Evolutionary conservation across 2,888 invertebrate species (phyloP).

Genomic region (Callimorpha dominula): DNA sequence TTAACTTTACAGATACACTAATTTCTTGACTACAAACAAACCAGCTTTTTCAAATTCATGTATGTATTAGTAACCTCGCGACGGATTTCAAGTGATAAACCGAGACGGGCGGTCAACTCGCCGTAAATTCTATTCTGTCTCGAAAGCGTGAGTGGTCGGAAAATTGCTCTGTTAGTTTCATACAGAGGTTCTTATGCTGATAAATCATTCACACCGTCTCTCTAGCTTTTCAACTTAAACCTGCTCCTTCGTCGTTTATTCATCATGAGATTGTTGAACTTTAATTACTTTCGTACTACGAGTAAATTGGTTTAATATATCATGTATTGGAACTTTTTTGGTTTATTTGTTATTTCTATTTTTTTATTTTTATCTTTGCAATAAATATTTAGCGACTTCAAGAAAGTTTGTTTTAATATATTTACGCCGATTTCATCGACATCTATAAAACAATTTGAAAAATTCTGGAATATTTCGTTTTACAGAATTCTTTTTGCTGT

Average conservation of each 20-base stretch:
- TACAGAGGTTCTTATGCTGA: background rate
- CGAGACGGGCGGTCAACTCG: conserved; percentile 15
- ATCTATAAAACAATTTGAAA: too few relatives aligned
- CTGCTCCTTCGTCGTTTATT: conserved; percentile 2
- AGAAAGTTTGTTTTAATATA: too few relatives aligned
- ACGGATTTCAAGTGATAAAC: background rate
- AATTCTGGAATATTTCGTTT: too few relatives aligned
- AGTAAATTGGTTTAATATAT: background rate
- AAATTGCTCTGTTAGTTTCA: background rate
- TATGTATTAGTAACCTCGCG: background rate
- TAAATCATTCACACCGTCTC: background rate
- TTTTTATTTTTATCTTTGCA: too few relatives aligned
- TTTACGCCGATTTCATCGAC: too few relatives aligned
- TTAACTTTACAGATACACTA: background rate
- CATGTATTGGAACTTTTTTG: background rate
- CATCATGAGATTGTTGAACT: conserved; percentile 7
- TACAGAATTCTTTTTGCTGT: too few relatives aligned
- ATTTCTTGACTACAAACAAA: background rate
- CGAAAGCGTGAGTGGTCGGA: background rate
- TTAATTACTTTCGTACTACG: background rate
- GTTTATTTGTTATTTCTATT: too few relatives aligned
- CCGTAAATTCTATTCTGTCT: conserved; percentile 3
- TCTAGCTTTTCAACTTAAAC: conserved; percentile 4
- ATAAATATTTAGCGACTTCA: too few relatives aligned
- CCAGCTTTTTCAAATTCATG: background rate